Base-by-base conservation (phyloP, 2,888 invertebrate species). In the Beris chalybata region DNA sequence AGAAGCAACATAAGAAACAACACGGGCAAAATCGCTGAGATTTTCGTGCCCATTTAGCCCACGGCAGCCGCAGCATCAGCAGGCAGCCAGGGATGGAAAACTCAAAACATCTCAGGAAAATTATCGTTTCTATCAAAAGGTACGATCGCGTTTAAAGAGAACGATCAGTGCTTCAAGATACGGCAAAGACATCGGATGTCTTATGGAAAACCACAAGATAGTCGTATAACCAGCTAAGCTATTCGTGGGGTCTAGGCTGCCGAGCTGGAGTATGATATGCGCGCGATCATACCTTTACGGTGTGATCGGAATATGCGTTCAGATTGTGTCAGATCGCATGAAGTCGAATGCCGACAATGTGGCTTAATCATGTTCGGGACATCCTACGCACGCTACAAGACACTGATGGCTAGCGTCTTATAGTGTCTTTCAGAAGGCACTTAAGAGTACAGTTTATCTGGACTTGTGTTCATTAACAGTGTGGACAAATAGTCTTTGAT, bases 331-430 rank as follows among this genome's bases (percentile, higher is more conserved):
- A 31, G 31, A 54, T 54, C 15, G 48, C 13, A 43, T 38, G 15
- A 13, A 12, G 15, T 12, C 13, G 7, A 56, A 56, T 56, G 56
- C 56, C 43, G 56, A 43, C 56, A 44, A 56, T 43, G 56, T 43
- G 44, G 56, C 44, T 56, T 56, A 44, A 56, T 56, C 56, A 43
- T 56, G 56, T 15, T 15, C n/a, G 15, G 5, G 12, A 56, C 56
- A 15, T 22, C 56, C 44, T 56, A 56, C 56, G 15, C 56, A 56
- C 56, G 22, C n/a, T 56, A n/a, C 43, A 48, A n/a, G 48, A 6
- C 15, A 12, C 13, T 48, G 44, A 44, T 12, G n/a, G 1, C 38
- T 38, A 38, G 5, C 38, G 38, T 38, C 38, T 38, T 38, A 38
- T 38, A 38, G 38, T 38, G 9, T 7, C 1, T 38, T 38, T 38